A percentile compares a stretch with the other conserved stretches of the same genome.
Conservation (phyloP, 2,797 vertebrate species). For the Notolabrus celidotus region DNA sequence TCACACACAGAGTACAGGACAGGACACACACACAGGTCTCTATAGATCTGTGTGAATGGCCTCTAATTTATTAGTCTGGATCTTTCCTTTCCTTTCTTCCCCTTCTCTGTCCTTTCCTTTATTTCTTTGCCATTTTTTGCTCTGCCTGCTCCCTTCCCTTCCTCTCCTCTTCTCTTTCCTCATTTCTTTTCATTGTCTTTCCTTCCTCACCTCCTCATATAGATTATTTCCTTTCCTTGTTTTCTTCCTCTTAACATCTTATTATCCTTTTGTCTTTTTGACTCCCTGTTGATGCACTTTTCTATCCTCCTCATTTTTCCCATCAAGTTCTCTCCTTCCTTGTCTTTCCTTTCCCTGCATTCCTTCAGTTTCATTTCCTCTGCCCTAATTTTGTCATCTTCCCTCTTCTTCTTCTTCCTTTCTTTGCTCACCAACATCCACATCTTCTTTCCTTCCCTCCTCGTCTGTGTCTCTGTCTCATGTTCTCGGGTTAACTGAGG, state of each 20-base stretch:
- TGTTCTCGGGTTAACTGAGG: conserved; percentile 8
- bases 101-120: conserved; percentile 2
- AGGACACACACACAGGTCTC: conserved; percentile 38
- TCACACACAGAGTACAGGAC: conserved; percentile 29
- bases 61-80: conserved; percentile 53
- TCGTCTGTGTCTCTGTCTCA: not conserved
- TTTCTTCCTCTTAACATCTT: not conserved
- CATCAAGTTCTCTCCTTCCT: not conserved
- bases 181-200: too few relatives aligned
- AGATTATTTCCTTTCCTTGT: not conserved
- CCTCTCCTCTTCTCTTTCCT: not conserved
- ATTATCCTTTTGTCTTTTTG: not conserved
- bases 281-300: too few relatives aligned
- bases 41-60: conserved; percentile 38
- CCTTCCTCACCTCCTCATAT: not conserved
- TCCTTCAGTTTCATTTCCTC: not conserved
- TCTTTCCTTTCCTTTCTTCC: conserved; percentile 12
- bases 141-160: not conserved
- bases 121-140: not conserved
- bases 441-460: not conserved
- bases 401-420: not conserved
- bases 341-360: too few relatives aligned
- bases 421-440: too few relatives aligned
- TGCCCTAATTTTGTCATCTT: not conserved
- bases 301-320: not conserved